phyloP scores from a whole-genome alignment of 1,140 invertebrate genomes.

The Pseudomyrmex pallidus region DNA sequence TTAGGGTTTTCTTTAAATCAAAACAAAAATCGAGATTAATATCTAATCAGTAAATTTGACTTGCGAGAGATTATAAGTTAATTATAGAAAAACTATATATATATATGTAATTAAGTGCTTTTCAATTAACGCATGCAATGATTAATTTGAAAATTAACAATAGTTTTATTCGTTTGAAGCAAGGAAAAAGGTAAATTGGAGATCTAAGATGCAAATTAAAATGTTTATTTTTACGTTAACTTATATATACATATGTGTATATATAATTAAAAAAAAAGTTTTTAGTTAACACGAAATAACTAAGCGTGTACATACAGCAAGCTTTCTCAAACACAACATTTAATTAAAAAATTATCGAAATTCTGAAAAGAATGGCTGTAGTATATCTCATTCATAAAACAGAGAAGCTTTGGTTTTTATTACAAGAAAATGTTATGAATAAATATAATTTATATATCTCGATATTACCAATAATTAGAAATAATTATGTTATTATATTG shows the following conservation, averaged over 20 bases:
- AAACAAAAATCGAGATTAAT: not conserved
- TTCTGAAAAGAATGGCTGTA: not conserved
- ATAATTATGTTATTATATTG: too few relatives aligned
- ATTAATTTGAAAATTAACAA: constrained; percentile 24
- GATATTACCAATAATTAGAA: too few relatives aligned
- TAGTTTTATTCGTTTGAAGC: constrained; percentile 58
- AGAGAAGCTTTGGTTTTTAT: constrained; percentile 14
- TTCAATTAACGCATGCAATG: constrained; percentile 14
- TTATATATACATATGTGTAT: too few relatives aligned
- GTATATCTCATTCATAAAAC: constrained; percentile 13
- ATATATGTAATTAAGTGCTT: constrained; percentile 11
- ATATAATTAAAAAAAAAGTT: too few relatives aligned
- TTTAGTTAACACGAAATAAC: constrained; percentile 24
- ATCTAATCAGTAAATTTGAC: not conserved
- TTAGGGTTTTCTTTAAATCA: not conserved
- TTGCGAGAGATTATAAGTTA: constrained; percentile 6
- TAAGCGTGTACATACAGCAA: constrained; percentile 39
- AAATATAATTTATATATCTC: too few relatives aligned
- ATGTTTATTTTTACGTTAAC: not conserved
- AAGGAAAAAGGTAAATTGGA: constrained; percentile 63
- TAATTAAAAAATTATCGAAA: constrained; percentile 28
- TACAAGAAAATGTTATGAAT: too few relatives aligned
- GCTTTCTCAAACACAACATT: constrained; percentile 74
- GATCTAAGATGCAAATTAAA: constrained; percentile 27
- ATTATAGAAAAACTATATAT: constrained; percentile 25